These are phyloP conservation scores for Tachystola acroxantha DNA, from an alignment of 2,888 invertebrate genomes.

Conservation along the genomic window DNA sequence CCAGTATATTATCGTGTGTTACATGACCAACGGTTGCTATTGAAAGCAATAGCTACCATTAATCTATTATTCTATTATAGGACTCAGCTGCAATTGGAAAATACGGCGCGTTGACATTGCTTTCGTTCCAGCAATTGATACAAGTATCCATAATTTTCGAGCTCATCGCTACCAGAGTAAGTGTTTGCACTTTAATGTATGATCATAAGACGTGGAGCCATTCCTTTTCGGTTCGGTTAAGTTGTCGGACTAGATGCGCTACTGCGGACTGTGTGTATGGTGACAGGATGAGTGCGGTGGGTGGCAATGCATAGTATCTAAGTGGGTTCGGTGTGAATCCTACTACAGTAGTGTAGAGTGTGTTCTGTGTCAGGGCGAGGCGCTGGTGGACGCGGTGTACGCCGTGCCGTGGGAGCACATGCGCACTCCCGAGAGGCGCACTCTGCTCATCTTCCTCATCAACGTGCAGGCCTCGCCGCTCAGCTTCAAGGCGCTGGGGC, in stretches of 20 bases:
- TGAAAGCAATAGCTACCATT: neutral
- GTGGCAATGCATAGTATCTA: too few species aligned
- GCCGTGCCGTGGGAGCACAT: neutral
- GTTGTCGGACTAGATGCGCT: too few species aligned
- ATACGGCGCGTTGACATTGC: conserved; percentile 18
- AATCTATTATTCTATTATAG: conserved; percentile 11
- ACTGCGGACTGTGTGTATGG: too few species aligned
- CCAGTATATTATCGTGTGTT: neutral
- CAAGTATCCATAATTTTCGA: conserved; percentile 30
- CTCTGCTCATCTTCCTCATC: too few species aligned
- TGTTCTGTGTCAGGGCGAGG: neutral
- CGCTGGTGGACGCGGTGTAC: neutral
- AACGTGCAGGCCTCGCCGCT: too few species aligned
- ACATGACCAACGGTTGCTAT: neutral
- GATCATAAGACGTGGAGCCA: too few species aligned
- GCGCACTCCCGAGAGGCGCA: neutral
- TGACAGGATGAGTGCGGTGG: too few species aligned
- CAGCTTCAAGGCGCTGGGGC: too few species aligned
- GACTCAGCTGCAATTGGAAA: conserved; percentile 14
- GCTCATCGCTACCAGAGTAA: conserved; percentile 19
- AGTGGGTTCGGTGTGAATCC: too few species aligned
- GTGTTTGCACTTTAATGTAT: too few species aligned
- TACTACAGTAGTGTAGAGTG: too few species aligned
- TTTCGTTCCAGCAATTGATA: conserved; percentile 24
- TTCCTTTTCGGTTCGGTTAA: too few species aligned